These are phyloP conservation scores for Oegoconia quadripuncta DNA, from an alignment of 2,888 invertebrate genomes.

Conservation along the genomic window DNA sequence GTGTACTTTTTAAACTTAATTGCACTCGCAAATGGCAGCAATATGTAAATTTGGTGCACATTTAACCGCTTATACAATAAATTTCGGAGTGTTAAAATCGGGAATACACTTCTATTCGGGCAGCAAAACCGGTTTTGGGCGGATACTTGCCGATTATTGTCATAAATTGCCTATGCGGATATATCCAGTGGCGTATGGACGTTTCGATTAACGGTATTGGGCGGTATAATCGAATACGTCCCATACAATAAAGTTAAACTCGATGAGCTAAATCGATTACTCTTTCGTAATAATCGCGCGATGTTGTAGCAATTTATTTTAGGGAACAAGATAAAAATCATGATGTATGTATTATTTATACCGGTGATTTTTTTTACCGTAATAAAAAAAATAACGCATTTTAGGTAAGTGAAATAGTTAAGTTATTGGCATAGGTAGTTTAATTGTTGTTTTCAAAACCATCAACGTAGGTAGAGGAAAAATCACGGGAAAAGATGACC, in stretches of 20 bases:
- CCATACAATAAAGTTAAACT: slow-evolving; percentile 46
- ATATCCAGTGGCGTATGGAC: slow-evolving; percentile 38
- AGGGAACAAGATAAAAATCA: too few relatives aligned
- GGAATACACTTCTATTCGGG: slow-evolving; percentile 52
- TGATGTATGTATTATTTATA: too few relatives aligned
- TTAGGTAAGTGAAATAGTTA: too few relatives aligned
- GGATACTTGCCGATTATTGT: slow-evolving; percentile 61
- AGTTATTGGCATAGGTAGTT: too few relatives aligned
- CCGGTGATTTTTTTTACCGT: too few relatives aligned
- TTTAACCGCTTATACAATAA: slow-evolving; percentile 44
- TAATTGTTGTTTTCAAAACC: too few relatives aligned
- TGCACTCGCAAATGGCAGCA: slow-evolving; percentile 7
- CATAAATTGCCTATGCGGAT: slow-evolving; percentile 54
- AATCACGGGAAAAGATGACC: too few relatives aligned
- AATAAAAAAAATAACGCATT: too few relatives aligned
- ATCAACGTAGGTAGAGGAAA: too few relatives aligned
- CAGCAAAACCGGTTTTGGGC: slow-evolving; percentile 47
- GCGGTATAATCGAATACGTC: slow-evolving; percentile 46
- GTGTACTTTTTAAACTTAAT: slow-evolving; percentile 4
- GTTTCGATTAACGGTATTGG: slow-evolving; percentile 55
- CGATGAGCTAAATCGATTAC: slow-evolving; percentile 33
- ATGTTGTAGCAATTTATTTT: too few relatives aligned
- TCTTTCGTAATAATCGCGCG: too few relatives aligned
- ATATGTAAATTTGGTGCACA: slow-evolving; percentile 42
- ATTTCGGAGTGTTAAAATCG: slow-evolving; percentile 49